Conservation (phyloP, 2,797 vertebrate species). For the Cuculus canorus region DNA sequence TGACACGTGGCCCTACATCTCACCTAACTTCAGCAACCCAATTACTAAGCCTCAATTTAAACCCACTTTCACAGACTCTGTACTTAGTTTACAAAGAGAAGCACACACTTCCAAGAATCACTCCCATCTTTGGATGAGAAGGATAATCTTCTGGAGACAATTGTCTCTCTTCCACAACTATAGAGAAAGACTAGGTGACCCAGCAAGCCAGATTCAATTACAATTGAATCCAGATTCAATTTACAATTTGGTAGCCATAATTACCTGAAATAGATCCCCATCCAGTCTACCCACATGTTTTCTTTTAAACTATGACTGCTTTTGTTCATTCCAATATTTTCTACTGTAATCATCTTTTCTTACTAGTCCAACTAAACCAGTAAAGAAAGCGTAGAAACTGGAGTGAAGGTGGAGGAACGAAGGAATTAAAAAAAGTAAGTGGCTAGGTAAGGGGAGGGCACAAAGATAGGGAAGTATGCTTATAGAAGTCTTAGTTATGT, state of each 20-base stretch:
- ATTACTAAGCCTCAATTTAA: neutral
- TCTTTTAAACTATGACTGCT: neutral
- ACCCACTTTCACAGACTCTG: neutral
- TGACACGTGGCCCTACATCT: neutral
- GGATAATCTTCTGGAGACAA: neutral
- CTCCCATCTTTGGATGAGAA: neutral
- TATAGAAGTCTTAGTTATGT: neutral
- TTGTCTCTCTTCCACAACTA: neutral
- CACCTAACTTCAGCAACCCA: neutral
- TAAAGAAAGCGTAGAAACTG: neutral
- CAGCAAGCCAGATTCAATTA: neutral
- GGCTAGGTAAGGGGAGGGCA: accelerated
- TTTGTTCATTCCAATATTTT: neutral
- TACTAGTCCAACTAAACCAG: neutral
- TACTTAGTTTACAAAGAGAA: neutral
- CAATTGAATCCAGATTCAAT: no score
- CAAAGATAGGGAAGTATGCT: neutral
- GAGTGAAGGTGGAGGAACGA: neutral
- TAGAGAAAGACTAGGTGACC: neutral
- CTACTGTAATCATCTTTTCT: neutral
- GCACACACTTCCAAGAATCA: neutral
- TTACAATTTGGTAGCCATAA: neutral
- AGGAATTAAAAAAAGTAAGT: neutral
- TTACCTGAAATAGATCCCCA: neutral
- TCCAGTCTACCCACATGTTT: neutral